phyloP scores from a whole-genome alignment of 2,797 vertebrate genomes.

The Sebastes ruberrimus region DNA sequence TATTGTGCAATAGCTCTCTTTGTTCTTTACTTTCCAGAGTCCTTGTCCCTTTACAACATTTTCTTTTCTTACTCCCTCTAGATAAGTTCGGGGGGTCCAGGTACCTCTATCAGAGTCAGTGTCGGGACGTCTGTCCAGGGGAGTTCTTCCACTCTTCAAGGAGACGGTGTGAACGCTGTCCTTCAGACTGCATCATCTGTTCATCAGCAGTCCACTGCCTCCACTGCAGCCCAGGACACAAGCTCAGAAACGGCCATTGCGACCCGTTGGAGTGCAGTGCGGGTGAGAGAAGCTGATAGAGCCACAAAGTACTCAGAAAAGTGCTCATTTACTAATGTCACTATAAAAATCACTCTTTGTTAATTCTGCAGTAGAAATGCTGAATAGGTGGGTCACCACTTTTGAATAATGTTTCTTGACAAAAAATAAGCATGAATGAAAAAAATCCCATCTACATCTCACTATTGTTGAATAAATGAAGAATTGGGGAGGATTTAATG shows the following conservation, averaged over 20 bases:
- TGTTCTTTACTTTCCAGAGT: not conserved
- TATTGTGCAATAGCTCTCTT: not conserved
- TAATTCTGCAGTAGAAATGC: not conserved
- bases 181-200: conserved; percentile 84
- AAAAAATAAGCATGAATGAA: not conserved
- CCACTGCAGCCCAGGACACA: conserved; percentile 80
- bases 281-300: conserved; percentile 77
- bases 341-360: not conserved
- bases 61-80: conserved; percentile 56
- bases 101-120: conserved; percentile 85
- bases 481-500: not conserved
- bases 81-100: conserved; percentile 79
- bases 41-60: not conserved
- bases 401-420: not conserved
- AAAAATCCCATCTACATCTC: not conserved
- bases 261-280: conserved; percentile 79
- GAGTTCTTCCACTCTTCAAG: conserved; percentile 77
- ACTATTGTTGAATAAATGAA: conserved; percentile 14
- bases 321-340: not conserved
- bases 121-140: conserved; percentile 85
- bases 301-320: not conserved
- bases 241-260: conserved; percentile 78
- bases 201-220: conserved; percentile 73
- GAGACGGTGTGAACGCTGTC: conserved; percentile 82
- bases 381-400: not conserved